A percentile compares a stretch with the other conserved stretches of the same genome.
Conservation (phyloP, 2,797 vertebrate species). For the Enteromius paludinosus region DNA sequence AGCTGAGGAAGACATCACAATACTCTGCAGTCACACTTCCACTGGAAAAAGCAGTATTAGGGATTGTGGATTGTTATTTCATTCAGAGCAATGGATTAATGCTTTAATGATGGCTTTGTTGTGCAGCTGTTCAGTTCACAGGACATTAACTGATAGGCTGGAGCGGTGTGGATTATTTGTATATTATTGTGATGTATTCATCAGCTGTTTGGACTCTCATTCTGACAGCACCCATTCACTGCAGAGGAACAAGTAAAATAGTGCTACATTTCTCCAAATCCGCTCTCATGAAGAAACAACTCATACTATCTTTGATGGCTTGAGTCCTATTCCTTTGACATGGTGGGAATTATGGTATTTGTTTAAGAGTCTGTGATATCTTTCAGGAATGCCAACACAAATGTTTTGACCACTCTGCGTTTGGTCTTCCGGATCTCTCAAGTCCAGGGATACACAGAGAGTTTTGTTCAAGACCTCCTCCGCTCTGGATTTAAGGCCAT, state of each 20-base stretch:
- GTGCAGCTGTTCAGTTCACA: background rate
- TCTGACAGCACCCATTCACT: background rate
- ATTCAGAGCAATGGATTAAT: background rate
- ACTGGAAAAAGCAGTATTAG: background rate
- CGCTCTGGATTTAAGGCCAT: constrained; percentile 77
- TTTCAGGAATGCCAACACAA: constrained; percentile 81
- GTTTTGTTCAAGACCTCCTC: constrained; percentile 80
- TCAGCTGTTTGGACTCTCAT: background rate
- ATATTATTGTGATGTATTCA: background rate
- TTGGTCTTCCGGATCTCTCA: constrained; percentile 80
- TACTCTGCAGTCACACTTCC: background rate
- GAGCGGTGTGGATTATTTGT: background rate
- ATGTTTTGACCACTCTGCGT: constrained; percentile 81
- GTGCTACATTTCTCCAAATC: background rate
- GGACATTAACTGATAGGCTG: background rate
- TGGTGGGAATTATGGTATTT: background rate
- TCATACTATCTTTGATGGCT: background rate
- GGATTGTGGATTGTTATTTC: background rate
- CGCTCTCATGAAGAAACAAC: background rate
- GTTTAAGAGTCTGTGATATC: background rate
- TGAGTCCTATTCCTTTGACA: background rate
- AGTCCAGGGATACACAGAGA: constrained; percentile 76
- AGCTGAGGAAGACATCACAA: background rate
- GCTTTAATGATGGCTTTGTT: background rate
- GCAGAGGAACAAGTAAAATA: background rate